These are phyloP conservation scores for Drosophila mimetica DNA, from an alignment of 2,888 invertebrate species.

Conservation along the genomic window DNA sequence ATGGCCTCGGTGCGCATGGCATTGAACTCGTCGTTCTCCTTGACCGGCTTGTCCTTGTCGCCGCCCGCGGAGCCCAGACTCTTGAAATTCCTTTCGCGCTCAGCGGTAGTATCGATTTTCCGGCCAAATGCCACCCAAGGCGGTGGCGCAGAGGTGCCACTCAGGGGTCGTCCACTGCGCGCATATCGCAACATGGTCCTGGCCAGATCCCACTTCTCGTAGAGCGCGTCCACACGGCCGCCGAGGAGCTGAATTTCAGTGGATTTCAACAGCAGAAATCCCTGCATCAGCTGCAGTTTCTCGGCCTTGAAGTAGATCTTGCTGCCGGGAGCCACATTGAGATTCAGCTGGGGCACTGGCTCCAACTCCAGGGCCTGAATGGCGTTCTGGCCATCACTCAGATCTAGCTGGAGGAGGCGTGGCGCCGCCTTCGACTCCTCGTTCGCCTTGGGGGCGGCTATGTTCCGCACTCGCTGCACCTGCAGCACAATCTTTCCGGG, in stretches of 20 bases:
- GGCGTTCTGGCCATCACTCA: conserved; percentile 93
- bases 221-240: conserved; percentile 92
- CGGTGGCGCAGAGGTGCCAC: conserved; percentile 91
- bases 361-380: conserved; percentile 92
- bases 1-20: conserved; percentile 95
- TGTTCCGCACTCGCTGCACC: conserved; percentile 94
- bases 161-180: conserved; percentile 80
- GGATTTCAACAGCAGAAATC: conserved; percentile 90
- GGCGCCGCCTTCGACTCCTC: conserved; percentile 93
- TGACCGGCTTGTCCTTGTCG: conserved; percentile 85
- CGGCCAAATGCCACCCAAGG: conserved; percentile 97
- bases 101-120: conserved; percentile 86
- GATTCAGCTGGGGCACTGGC: conserved; percentile 88
- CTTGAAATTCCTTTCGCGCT: conserved; percentile 89
- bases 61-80: conserved; percentile 86
- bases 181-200: conserved; percentile 88
- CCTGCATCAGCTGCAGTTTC: conserved; percentile 88
- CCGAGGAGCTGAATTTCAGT: conserved; percentile 90
- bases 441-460: conserved; percentile 95
- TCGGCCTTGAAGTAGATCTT: conserved; percentile 88
- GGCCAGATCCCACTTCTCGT: conserved; percentile 94
- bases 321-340: conserved; percentile 95
- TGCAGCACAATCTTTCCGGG: conserved; percentile 90
- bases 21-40: conserved; percentile 93
- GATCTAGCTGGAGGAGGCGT: conserved; percentile 91